Conservation (phyloP, 23 tunicate species). For the Clavelina lepadiformis region DNA sequence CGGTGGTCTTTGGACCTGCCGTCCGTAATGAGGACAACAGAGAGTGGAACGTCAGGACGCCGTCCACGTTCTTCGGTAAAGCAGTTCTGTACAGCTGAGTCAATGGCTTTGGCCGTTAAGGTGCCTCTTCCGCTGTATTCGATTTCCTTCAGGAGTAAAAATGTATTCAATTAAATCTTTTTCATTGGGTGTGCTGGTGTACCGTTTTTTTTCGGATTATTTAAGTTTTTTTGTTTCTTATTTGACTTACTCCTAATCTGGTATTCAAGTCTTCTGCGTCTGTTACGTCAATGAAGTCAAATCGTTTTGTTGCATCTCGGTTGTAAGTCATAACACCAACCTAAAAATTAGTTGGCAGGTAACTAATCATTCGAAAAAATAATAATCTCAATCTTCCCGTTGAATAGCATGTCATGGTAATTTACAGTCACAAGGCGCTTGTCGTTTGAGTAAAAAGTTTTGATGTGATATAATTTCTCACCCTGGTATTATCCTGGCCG, state of each 20-base stretch:
- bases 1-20: conserved; percentile 64
- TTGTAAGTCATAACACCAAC: conserved; percentile 79
- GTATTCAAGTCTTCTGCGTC: conserved; percentile 47
- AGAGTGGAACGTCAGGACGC: conserved; percentile 55
- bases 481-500: conserved; percentile 63
- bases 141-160: conserved; percentile 47
- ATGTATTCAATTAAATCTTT: not conserved
- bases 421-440: too few relatives aligned
- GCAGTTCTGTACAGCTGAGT: conserved; percentile 21
- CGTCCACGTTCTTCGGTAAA: conserved; percentile 45
- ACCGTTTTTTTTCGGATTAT: too few relatives aligned
- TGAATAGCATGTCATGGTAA: too few relatives aligned
- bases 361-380: too few relatives aligned
- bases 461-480: conserved; percentile 13
- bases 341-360: conserved; percentile 11
- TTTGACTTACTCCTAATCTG: conserved; percentile 44
- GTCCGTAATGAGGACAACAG: conserved; percentile 68
- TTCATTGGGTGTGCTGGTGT: not conserved
- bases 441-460: not conserved
- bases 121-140: conserved; percentile 86
- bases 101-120: conserved; percentile 75
- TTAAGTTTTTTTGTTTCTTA: too few relatives aligned
- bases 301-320: conserved; percentile 37
- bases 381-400: too few relatives aligned
- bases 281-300: conserved; percentile 39